Evolutionary conservation across 2,888 invertebrate genomes (phyloP).

Genomic region (Platynereis dumerilii): DNA sequence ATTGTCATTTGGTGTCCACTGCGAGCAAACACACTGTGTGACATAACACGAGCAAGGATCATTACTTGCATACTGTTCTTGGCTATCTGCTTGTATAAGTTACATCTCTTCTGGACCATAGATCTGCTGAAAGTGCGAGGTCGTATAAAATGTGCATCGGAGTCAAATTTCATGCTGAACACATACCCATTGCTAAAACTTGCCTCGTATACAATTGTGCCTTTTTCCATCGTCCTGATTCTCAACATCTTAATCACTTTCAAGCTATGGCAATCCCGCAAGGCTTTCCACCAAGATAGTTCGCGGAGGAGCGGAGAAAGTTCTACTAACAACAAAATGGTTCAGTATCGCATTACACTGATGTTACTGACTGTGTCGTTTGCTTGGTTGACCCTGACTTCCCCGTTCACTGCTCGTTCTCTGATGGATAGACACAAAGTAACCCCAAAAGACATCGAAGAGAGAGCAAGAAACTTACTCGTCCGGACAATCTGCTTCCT

Average conservation of each 20-base stretch:
- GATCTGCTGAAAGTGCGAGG: slow-evolving; percentile 4
- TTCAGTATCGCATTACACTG: slow-evolving; percentile 31
- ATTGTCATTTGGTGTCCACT: slow-evolving; percentile 36
- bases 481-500: slow-evolving; percentile 31
- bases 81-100: slow-evolving; percentile 20
- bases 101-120: slow-evolving; percentile 25
- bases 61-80: slow-evolving; percentile 15
- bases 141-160: slow-evolving; percentile 14
- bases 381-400: slow-evolving; percentile 34
- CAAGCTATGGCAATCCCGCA: not conserved
- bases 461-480: slow-evolving; percentile 7
- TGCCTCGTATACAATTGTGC: slow-evolving; percentile 49
- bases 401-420: slow-evolving; percentile 24
- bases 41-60: slow-evolving; percentile 22
- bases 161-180: slow-evolving; percentile 36
- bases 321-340: slow-evolving; percentile 5
- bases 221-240: slow-evolving; percentile 45
- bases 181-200: slow-evolving; percentile 49
- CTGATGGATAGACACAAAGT: not conserved
- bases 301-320: not conserved
- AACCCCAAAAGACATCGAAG: not conserved
- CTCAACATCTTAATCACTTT: slow-evolving; percentile 51
- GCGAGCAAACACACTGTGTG: slow-evolving; percentile 25
- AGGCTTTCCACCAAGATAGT: not conserved
- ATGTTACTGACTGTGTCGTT: slow-evolving; percentile 35